Evolutionary conservation across 2,113 vertebrate genomes (phyloP).

Genomic region (Tauraco erythrolophus): DNA sequence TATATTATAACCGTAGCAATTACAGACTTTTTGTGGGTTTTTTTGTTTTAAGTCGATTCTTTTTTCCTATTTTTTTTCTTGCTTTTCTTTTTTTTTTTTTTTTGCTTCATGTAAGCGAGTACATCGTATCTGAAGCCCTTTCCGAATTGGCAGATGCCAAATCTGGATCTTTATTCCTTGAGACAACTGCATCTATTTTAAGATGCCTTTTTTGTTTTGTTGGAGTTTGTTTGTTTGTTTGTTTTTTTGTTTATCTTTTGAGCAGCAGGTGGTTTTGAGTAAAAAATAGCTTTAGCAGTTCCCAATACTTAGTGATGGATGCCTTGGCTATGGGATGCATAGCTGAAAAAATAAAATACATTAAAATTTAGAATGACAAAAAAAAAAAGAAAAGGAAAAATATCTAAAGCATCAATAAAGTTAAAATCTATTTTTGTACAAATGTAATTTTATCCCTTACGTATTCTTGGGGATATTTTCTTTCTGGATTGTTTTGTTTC

Average conservation of each 20-base stretch:
- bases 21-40: conserved; percentile 16
- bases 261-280: conserved; percentile 26
- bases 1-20: conserved; percentile 5
- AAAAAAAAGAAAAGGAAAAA: conserved; percentile 43
- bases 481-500: conserved; percentile 65
- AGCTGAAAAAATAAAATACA: not conserved
- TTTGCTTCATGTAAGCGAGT: conserved; percentile 57
- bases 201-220: conserved; percentile 70
- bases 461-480: conserved; percentile 67
- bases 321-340: conserved; percentile 67
- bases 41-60: not conserved
- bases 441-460: conserved; percentile 85
- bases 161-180: conserved; percentile 53
- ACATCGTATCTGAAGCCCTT: conserved; percentile 1
- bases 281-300: conserved; percentile 49
- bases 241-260: not conserved
- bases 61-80: not conserved
- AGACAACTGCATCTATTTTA: conserved; percentile 82
- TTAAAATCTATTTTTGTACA: conserved; percentile 88
- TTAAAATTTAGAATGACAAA: conserved; percentile 49
- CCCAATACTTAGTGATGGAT: conserved; percentile 54
- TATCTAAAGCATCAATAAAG: conserved; percentile 79
- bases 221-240: not conserved
- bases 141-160: conserved; percentile 48
- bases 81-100: not conserved